Base-by-base conservation (phyloP, 2,797 vertebrate species). In the Hoplostethus mediterraneus region DNA sequence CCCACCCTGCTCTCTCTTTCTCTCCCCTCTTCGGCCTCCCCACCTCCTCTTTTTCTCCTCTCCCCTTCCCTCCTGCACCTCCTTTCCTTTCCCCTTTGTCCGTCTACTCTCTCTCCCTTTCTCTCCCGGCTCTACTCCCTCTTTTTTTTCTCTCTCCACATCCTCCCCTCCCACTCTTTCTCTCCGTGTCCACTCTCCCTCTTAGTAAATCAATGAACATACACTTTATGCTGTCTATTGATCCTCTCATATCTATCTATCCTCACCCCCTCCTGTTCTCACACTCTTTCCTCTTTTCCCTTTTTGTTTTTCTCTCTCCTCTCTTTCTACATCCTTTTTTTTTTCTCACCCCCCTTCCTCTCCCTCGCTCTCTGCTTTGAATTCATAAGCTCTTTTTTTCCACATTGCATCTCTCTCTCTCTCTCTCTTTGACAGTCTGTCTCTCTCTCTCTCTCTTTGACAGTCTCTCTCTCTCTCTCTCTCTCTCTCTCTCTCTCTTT, bases 141-240 rank as follows among this genome's bases (percentile, higher is more conserved):
- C 33, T 56, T 68, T 73, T 73, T 54, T 65, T 64, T 63, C 13
- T 45, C 42, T 59, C 21, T 31, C 56, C 14, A 16, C 58, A 11
- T 16, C n/a, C 9, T 21, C 0, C 10, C 16, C 54, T 14, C 17
- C 13, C 56, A 14, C 31, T 48, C 56, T 6, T 49, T 21, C 59
- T 63, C 51, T 64, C 71, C 69, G 67, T 3, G 66, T 25, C 42
- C 30, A 66, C 64, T 56, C 77, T 14, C 58, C 36, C 51, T 73
- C 60, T 53, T 67, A 87, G 75, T 77, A 84, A 90, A 91, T 91
- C 89, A 88, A 92, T 92, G 77, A 76, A 76, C 84, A 88, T 80
- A 90, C 89, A 91, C 89, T 90, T 92, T 90, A 91, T 88, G 88
- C 83, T 83, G 74, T 87, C 77, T 90, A 90, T 91, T 84, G 90